Percentiles rank a stretch among this genome's conserved stretches.
Conservation (phyloP, 2,888 invertebrate species). For the Willowsia nigromaculata region DNA sequence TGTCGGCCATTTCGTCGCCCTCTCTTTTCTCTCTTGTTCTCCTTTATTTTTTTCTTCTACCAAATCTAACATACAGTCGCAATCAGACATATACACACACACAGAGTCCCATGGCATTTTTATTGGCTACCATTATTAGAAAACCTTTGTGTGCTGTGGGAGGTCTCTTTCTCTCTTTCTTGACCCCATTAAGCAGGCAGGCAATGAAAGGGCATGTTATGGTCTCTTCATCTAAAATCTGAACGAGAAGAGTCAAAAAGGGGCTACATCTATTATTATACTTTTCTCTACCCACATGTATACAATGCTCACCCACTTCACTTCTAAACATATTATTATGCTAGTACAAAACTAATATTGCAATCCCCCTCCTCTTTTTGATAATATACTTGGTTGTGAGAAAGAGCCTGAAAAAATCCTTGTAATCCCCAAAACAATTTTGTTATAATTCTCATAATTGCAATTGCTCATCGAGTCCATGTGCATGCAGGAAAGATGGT, state of each 20-base stretch:
- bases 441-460: slow-evolving; percentile 37
- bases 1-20: slow-evolving; percentile 53
- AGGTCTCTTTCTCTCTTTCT: slow-evolving; percentile 59
- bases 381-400: background rate
- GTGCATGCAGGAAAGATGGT: background rate
- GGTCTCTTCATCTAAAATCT: slow-evolving; percentile 31
- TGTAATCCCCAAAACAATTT: slow-evolving; percentile 12
- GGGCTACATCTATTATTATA: background rate
- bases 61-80: slow-evolving; percentile 58
- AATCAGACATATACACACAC: slow-evolving; percentile 15
- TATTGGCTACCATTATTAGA: slow-evolving; percentile 71
- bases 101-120: slow-evolving; percentile 57
- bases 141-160: slow-evolving; percentile 62
- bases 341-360: background rate
- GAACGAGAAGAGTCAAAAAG: slow-evolving; percentile 38
- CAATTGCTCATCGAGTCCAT: slow-evolving; percentile 28
- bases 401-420: background rate
- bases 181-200: slow-evolving; percentile 65
- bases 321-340: background rate
- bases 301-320: background rate
- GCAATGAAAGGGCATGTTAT: slow-evolving; percentile 56
- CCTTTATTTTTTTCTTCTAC: background rate
- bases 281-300: background rate
- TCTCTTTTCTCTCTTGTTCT: slow-evolving; percentile 19
- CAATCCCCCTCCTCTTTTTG: background rate